A percentile compares a stretch with the other conserved stretches of the same genome.
These are phyloP conservation scores for Choloepus hoffmanni DNA, from an alignment of 2,113 vertebrate species.

Conservation along the genomic window DNA sequence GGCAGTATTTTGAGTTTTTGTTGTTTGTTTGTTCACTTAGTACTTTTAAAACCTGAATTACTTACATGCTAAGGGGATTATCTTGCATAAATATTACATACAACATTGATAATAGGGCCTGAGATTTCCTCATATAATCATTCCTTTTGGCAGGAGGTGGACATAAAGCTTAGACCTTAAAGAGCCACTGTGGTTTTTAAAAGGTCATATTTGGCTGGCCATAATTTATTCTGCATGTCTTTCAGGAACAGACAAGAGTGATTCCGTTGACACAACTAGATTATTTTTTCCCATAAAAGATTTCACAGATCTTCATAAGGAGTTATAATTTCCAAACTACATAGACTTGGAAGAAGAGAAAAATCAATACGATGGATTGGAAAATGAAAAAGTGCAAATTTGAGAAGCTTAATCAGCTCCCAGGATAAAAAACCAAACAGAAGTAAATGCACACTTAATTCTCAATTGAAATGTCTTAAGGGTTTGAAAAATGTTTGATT, in stretches of 20 bases:
- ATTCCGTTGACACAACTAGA: conserved; percentile 55
- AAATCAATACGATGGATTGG: conserved; percentile 60
- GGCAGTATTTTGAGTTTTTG: conserved; percentile 60
- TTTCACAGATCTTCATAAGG: conserved; percentile 63
- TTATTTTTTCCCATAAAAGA: conserved; percentile 71
- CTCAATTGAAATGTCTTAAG: background rate
- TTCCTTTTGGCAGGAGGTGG: conserved; percentile 53
- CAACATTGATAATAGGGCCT: conserved; percentile 1
- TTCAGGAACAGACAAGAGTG: conserved; percentile 56
- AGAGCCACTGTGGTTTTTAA: conserved; percentile 73
- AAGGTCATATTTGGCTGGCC: conserved; percentile 69
- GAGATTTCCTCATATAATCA: background rate
- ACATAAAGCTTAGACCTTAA: conserved; percentile 49
- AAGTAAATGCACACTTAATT: background rate
- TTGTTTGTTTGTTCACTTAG: conserved; percentile 65
- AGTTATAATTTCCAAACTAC: conserved; percentile 58
- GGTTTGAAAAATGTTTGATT: background rate
- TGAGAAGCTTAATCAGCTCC: conserved; percentile 46
- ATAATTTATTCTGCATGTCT: conserved; percentile 67
- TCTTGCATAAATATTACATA: conserved; percentile 75
- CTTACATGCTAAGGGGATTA: conserved; percentile 63
- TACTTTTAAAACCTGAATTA: conserved; percentile 76
- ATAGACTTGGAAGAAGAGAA: conserved; percentile 36
- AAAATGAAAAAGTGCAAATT: conserved; percentile 62
- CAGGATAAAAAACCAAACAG: conserved; percentile 16